phyloP scores from a whole-genome alignment of 2,113 vertebrate species.

The Sclerurus mexicanus region DNA sequence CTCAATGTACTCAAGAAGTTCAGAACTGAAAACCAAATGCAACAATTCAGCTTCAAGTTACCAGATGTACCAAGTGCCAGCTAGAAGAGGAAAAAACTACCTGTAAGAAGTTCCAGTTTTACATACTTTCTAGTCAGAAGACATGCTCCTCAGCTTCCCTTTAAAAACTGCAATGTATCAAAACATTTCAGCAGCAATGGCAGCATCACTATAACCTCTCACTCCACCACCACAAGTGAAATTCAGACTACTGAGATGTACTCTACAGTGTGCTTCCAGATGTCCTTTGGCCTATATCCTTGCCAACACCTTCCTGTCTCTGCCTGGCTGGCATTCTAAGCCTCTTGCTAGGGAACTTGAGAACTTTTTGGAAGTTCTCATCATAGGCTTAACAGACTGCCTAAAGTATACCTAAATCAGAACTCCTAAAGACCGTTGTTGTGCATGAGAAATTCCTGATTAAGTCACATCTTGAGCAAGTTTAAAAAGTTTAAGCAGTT shows the following conservation, averaged over 20 bases:
- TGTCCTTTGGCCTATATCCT: not conserved
- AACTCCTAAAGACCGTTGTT: not conserved
- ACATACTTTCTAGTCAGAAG: not conserved
- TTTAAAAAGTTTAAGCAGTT: not conserved
- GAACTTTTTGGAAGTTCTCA: not conserved
- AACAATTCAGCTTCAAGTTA: not conserved
- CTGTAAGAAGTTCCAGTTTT: not conserved
- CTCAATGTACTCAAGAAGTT: not conserved
- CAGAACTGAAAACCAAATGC: not conserved
- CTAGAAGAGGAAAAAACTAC: not conserved
- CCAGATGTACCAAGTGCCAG: not conserved
- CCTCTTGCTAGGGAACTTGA: not conserved
- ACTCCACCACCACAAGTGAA: not conserved
- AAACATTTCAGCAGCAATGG: not conserved
- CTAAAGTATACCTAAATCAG: not conserved
- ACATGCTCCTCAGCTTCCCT: fast-evolving
- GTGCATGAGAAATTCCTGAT: not conserved
- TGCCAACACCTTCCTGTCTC: not conserved
- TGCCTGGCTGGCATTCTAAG: not conserved
- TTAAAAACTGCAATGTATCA: not conserved
- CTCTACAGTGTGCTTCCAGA: not conserved
- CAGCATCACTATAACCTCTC: not conserved
- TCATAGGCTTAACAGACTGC: not conserved
- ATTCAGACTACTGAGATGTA: not conserved
- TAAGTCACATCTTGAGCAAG: not conserved